These are phyloP conservation scores for Lineus longissimus DNA, from an alignment of 1,140 invertebrate species.

Conservation along the genomic window DNA sequence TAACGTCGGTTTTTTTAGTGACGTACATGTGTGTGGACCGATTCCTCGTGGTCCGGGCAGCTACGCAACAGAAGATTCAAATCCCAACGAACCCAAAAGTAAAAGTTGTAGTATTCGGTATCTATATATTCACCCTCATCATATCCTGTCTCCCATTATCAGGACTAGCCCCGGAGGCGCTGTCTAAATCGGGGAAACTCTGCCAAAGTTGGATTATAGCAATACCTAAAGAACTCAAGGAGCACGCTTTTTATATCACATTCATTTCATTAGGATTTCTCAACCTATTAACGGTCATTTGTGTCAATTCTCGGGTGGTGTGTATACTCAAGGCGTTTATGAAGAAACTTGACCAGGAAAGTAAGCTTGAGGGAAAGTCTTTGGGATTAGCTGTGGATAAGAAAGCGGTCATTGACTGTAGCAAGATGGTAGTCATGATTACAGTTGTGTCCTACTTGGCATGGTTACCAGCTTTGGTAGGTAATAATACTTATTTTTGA, in stretches of 20 bases:
- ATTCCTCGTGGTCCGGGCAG: conserved; percentile 13
- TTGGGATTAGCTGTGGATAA: conserved; percentile 15
- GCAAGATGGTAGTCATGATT: conserved; percentile 20
- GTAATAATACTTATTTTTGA: conserved; percentile 10
- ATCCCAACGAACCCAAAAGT: conserved; percentile 14
- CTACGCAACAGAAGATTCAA: background rate
- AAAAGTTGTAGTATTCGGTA: conserved; percentile 20
- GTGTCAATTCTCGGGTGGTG: background rate
- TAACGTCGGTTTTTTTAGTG: conserved; percentile 28
- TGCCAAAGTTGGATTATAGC: conserved; percentile 31
- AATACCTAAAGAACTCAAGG: conserved; percentile 11
- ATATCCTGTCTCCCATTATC: conserved; percentile 30
- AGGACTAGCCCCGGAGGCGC: conserved; percentile 29
- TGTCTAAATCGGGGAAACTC: conserved; percentile 15
- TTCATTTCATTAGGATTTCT: conserved; percentile 26
- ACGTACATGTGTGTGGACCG: conserved; percentile 31
- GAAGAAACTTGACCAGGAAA: background rate
- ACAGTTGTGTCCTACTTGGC: conserved; percentile 20
- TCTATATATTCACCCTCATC: conserved; percentile 21
- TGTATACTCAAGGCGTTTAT: conserved; percentile 2
- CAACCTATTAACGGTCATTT: conserved; percentile 16
- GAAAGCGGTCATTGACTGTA: conserved; percentile 18
- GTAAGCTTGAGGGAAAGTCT: conserved; percentile 1
- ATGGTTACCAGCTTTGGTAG: conserved; percentile 29
- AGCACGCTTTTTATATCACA: conserved; percentile 25